These are phyloP conservation scores for Anneissia japonica DNA, from an alignment of 35 echinoderm and acorn worm genomes.

Conservation along the genomic window DNA sequence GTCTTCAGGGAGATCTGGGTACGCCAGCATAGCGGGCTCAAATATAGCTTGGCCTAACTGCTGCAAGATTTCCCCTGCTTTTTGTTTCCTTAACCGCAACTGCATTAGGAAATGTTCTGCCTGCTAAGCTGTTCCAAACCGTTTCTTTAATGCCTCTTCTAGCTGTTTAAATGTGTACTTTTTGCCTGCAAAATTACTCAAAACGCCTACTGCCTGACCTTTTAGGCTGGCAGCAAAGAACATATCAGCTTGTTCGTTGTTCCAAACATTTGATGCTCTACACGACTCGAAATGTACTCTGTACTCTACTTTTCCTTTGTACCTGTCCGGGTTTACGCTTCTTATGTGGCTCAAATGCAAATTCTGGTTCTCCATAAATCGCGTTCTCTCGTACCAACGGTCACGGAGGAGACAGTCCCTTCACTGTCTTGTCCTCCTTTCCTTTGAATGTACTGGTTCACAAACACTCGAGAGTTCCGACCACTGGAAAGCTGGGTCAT, in stretches of 20 bases:
- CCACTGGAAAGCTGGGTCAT: too few relatives aligned
- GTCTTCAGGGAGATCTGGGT: neutral
- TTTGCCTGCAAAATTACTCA: neutral
- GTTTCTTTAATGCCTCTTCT: neutral
- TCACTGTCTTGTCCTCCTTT: too few relatives aligned
- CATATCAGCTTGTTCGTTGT: neutral
- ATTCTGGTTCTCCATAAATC: too few relatives aligned
- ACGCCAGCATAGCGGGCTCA: slow-evolving; percentile 9
- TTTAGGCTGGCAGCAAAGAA: slow-evolving; percentile 32
- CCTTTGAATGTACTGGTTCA: too few relatives aligned
- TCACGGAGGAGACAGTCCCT: too few relatives aligned
- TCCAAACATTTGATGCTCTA: neutral
- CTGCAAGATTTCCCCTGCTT: neutral
- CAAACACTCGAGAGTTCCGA: too few relatives aligned
- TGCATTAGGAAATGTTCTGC: slow-evolving; percentile 39
- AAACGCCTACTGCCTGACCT: slow-evolving; percentile 3
- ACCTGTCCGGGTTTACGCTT: slow-evolving; percentile 10
- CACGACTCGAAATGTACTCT: slow-evolving; percentile 28
- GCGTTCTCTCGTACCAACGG: too few relatives aligned
- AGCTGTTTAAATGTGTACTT: slow-evolving; percentile 12
- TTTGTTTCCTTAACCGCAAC: slow-evolving; percentile 6
- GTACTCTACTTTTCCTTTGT: slow-evolving; percentile 32
- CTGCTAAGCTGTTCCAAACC: slow-evolving; percentile 22
- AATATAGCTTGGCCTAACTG: slow-evolving; percentile 18
- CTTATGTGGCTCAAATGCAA: too few relatives aligned